These are phyloP conservation scores for Thymelicus lineola DNA, from an alignment of 2,888 invertebrate species.

Conservation along the genomic window DNA sequence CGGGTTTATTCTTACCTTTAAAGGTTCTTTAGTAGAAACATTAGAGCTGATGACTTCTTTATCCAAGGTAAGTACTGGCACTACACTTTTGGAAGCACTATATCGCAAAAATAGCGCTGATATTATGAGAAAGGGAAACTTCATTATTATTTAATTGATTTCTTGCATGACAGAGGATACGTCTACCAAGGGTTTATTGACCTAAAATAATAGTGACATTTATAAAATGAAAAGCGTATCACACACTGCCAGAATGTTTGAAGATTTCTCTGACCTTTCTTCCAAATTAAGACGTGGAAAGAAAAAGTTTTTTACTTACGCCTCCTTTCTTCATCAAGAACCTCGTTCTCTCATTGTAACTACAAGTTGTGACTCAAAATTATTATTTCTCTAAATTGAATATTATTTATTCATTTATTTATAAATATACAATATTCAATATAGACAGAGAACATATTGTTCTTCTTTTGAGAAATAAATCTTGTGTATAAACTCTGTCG, in stretches of 20 bases:
- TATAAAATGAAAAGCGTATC: not conserved
- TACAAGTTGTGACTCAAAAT: too few species aligned
- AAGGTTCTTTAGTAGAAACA: conserved; percentile 1
- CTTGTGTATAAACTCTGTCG: too few species aligned
- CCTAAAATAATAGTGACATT: not conserved
- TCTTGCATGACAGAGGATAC: not conserved
- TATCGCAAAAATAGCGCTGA: conserved; percentile 2
- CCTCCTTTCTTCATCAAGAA: too few species aligned
- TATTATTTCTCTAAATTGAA: too few species aligned
- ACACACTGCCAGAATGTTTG: not conserved
- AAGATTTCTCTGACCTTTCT: not conserved
- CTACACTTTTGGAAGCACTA: conserved; percentile 47
- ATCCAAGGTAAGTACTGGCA: conserved; percentile 58
- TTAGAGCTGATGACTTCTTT: conserved; percentile 37
- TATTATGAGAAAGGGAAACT: conserved; percentile 10
- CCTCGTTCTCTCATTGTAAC: too few species aligned
- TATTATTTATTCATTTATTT: too few species aligned
- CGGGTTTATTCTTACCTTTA: conserved; percentile 27
- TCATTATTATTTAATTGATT: not conserved
- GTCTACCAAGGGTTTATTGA: not conserved
- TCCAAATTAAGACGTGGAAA: conserved; percentile 19
- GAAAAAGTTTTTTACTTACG: too few species aligned
- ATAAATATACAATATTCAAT: too few species aligned
- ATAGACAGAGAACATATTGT: too few species aligned
- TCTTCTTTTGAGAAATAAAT: too few species aligned